Conservation (phyloP, 2,888 invertebrate genomes). For the Luperina nickerlii region DNA sequence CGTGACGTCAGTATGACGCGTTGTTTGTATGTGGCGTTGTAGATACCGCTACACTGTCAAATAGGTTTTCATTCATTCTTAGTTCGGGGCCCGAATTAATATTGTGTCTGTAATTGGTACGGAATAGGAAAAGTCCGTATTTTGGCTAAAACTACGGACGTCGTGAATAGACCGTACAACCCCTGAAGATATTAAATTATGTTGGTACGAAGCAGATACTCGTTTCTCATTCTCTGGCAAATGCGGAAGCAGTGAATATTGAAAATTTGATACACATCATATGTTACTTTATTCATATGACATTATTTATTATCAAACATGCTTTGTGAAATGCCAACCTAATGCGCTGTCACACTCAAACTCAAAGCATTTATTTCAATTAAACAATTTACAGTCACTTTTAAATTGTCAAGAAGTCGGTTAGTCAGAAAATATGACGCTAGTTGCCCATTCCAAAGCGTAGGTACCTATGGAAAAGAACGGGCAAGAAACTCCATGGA, state of each 20-base stretch:
- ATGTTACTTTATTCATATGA: background rate
- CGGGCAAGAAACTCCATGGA: too few species aligned
- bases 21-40: too few species aligned
- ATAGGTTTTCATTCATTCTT: background rate
- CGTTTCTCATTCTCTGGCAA: background rate
- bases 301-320: slow-evolving; percentile 8
- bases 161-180: background rate
- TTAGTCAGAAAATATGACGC: too few species aligned
- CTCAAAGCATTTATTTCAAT: too few species aligned
- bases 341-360: slow-evolving; percentile 16
- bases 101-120: background rate
- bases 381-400: too few species aligned
- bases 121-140: background rate
- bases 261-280: background rate
- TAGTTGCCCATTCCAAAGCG: too few species aligned
- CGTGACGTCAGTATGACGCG: too few species aligned
- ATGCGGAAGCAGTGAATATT: background rate
- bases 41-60: too few species aligned
- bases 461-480: too few species aligned
- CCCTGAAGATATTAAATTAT: background rate
- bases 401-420: too few species aligned
- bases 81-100: background rate
- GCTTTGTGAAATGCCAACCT: slow-evolving; percentile 7
- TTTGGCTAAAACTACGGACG: background rate
- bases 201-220: background rate